Conservation (phyloP, 2,888 invertebrate species). For the Frankliniella fusca region DNA sequence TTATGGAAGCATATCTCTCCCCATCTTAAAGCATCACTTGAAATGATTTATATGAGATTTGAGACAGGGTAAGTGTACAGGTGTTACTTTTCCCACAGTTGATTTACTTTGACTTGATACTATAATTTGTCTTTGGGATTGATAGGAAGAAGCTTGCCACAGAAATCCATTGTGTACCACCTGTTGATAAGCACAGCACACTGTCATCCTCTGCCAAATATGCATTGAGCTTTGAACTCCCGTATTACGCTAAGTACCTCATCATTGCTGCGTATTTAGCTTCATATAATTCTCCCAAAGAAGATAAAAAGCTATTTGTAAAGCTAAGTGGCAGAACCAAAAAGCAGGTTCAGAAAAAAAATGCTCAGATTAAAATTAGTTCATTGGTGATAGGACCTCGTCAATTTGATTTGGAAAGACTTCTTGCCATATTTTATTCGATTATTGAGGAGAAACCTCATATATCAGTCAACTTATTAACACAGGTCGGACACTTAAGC, state of each 20-base stretch:
- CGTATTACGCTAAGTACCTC: slow-evolving; percentile 84
- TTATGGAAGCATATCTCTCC: slow-evolving; percentile 79
- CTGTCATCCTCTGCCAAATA: slow-evolving; percentile 39
- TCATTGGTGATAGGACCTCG: slow-evolving; percentile 74
- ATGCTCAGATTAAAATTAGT: slow-evolving; percentile 54
- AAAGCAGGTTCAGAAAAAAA: slow-evolving; percentile 57
- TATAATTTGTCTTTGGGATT: not conserved
- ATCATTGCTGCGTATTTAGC: slow-evolving; percentile 88
- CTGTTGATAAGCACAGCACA: slow-evolving; percentile 42
- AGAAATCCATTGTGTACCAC: slow-evolving; percentile 31
- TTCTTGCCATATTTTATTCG: slow-evolving; percentile 84
- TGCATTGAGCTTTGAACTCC: slow-evolving; percentile 61
- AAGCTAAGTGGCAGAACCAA: slow-evolving; percentile 70
- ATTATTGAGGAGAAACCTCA: slow-evolving; percentile 80
- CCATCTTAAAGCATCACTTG: slow-evolving; percentile 67
- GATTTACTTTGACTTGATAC: not conserved
- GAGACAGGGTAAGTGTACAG: slow-evolving; percentile 38
- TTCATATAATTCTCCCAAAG: slow-evolving; percentile 85
- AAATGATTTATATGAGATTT: slow-evolving; percentile 71
- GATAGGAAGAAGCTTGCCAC: slow-evolving; percentile 32
- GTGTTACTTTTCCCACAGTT: slow-evolving; percentile 13
- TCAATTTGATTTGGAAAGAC: slow-evolving; percentile 72
- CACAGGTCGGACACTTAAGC: slow-evolving; percentile 57
- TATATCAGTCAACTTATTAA: slow-evolving; percentile 77
- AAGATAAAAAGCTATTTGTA: slow-evolving; percentile 81